Conservation (phyloP, 2,888 invertebrate genomes). For the Boloria selene region DNA sequence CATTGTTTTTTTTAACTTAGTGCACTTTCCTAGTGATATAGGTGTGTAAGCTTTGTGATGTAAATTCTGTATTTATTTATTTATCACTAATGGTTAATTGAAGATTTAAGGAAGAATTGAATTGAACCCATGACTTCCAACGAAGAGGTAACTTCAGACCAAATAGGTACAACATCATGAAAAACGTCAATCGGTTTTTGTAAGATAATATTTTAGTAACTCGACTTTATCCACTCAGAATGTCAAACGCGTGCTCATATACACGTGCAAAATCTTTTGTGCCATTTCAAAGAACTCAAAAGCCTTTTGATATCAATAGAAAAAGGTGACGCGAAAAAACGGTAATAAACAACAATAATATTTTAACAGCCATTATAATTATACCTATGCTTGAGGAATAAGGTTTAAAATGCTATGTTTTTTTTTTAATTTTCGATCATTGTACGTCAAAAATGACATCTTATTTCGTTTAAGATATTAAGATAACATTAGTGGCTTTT, state of each 20-base stretch:
- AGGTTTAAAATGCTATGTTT: slow-evolving; percentile 28
- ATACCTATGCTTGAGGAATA: slow-evolving; percentile 28
- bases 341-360: slow-evolving; percentile 61
- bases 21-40: neutral
- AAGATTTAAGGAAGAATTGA: too few relatives aligned
- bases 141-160: neutral
- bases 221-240: slow-evolving; percentile 16
- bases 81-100: too few relatives aligned
- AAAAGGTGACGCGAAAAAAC: slow-evolving; percentile 59
- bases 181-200: neutral
- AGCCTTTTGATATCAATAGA: slow-evolving; percentile 64
- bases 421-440: slow-evolving; percentile 33
- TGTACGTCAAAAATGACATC: slow-evolving; percentile 59
- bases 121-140: neutral
- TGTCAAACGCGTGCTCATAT: slow-evolving; percentile 67
- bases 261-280: slow-evolving; percentile 64
- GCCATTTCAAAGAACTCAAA: slow-evolving; percentile 47
- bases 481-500: slow-evolving; percentile 82
- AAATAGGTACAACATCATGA: neutral
- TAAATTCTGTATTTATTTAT: too few relatives aligned
- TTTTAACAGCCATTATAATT: slow-evolving; percentile 42
- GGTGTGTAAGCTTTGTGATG: neutral
- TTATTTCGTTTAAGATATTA: slow-evolving; percentile 67
- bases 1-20: neutral
- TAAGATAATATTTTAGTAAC: neutral